Evolutionary conservation across 2,797 vertebrate species (phyloP), one percentile per base, ranked within the genome.

Genomic region (Pampus argenteus): DNA sequence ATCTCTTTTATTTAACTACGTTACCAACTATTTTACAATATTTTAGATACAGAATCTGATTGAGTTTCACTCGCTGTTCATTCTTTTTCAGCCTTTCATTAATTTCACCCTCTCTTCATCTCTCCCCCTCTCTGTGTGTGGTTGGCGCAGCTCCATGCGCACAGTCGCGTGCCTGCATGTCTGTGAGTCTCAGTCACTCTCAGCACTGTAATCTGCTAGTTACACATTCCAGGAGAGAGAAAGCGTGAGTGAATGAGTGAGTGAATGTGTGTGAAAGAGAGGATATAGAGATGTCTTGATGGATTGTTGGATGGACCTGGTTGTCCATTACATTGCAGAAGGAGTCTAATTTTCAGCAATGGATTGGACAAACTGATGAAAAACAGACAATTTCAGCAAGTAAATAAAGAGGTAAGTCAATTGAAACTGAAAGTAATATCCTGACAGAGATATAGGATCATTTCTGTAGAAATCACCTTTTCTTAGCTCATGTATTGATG

Each of bases 331-430:
- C 74, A n/a, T n/a, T n/a, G 73, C 84, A 62, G 23, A 52, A 22
- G 51, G 62, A 78, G 36, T 62, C 40, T 62, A 9, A 74, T 76
- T 71, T 83, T 55, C 38, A 29, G 49, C 17, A 10, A 80, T 82
- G 84, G 82, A 86, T 14, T 61, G 61, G 52, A 72, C 57, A 63
- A 69, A 56, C 42, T 44, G 55, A 57, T 44, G 54, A 45, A n/a
- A 66, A 73, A 36, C n/a, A 72, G 52, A 74, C 23, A n/a, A 52
- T 13, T 49, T 23, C 13, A 5, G 18, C 2, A 6, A 25, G 7
- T 9, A 9, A 48, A 52, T 7, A 59, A 2, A 71, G 15, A 86
- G 89, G 89, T 91, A 86, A 91, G 71, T 2, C 2, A 31, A n/a
- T n/a, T n/a, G 2, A 34, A n/a, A n/a, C n/a, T 40, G 4, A 31